Evolutionary conservation across 2,113 vertebrate genomes (phyloP).

Genomic region (Chloropsis cyanopogon): DNA sequence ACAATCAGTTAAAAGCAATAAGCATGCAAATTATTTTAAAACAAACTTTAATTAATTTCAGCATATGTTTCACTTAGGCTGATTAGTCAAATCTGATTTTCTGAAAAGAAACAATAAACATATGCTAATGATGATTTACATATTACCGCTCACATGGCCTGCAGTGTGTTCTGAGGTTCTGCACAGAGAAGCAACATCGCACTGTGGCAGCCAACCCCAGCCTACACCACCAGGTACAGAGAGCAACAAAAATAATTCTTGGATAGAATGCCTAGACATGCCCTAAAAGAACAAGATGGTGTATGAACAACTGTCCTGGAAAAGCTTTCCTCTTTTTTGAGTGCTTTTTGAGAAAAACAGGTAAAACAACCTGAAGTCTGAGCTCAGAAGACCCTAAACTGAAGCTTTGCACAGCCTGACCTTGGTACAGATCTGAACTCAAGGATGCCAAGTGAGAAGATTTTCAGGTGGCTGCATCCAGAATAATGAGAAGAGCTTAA

Average conservation of each 20-base stretch:
- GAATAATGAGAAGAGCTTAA: not conserved
- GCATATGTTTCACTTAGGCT: constrained; percentile 66
- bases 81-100: constrained; percentile 65
- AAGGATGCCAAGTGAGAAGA: not conserved
- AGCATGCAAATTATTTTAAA: constrained; percentile 68
- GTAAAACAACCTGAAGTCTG: not conserved
- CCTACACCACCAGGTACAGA: not conserved
- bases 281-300: not conserved
- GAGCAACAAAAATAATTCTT: not conserved
- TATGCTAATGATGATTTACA: constrained; percentile 67
- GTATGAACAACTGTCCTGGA: not conserved
- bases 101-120: constrained; percentile 69
- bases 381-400: not conserved
- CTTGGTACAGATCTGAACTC: not conserved
- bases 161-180: constrained; percentile 13
- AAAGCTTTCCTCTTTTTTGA: not conserved
- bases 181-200: not conserved
- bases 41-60: constrained; percentile 70
- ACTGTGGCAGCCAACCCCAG: not conserved
- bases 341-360: not conserved
- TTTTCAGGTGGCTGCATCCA: not conserved
- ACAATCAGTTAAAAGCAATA: constrained; percentile 59
- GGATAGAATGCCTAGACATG: not conserved
- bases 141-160: constrained; percentile 10
- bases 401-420: not conserved